These are phyloP conservation scores for Morpho deidamia DNA, from an alignment of 2,888 invertebrate species.

Conservation along the genomic window DNA sequence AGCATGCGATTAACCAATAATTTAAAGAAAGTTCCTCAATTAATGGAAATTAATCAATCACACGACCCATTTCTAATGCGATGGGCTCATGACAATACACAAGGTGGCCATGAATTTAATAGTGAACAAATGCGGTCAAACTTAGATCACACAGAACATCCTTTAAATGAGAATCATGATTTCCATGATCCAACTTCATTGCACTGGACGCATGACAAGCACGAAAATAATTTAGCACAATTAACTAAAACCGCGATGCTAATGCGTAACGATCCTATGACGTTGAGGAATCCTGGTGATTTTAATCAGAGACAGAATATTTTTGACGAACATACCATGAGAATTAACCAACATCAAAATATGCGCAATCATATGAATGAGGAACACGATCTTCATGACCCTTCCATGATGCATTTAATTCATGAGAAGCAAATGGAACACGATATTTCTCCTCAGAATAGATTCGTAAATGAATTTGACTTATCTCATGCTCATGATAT, in stretches of 20 bases:
- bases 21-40: background rate
- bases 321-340: conserved; percentile 9
- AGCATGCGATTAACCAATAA: background rate
- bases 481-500: conserved; percentile 4
- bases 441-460: background rate
- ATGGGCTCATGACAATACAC: conserved; percentile 1
- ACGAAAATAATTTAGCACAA: background rate
- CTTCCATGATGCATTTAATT: conserved; percentile 5
- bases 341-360: conserved; percentile 7
- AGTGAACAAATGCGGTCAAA: background rate
- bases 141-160: background rate
- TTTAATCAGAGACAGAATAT: conserved; percentile 1
- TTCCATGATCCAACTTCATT: conserved; percentile 12
- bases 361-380: conserved; percentile 2
- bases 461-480: conserved; percentile 9
- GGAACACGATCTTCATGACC: conserved; percentile 3
- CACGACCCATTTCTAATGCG: background rate
- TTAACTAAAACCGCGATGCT: conserved; percentile 8
- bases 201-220: conserved; percentile 8
- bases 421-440: conserved; percentile 13
- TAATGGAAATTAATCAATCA: background rate
- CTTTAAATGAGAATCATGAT: conserved; percentile 14
- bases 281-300: background rate
- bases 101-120: background rate
- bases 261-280: background rate